Evolutionary conservation across 1,140 invertebrate genomes (phyloP), one percentile per base, ranked within the genome.

Genomic region (Drosophila bocqueti): DNA sequence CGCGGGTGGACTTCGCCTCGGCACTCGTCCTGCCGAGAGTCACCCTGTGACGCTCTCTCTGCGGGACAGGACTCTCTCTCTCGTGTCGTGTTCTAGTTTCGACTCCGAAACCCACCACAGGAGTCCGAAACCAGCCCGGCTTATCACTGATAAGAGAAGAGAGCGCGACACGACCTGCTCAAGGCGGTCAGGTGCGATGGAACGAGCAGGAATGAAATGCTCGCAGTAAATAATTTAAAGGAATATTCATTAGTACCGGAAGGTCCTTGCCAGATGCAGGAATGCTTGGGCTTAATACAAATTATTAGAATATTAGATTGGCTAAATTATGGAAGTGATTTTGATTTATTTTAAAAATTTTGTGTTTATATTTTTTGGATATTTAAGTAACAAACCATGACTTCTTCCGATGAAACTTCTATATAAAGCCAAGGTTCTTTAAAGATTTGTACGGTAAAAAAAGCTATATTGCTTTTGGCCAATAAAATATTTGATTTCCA

Each of bases 121-220:
- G 5, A 66, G 76, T 84, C 72, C 73, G 82, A 81, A 81, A 34
- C 4, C 2, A 52, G 54, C 36, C 6, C 46, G 46, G 61, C 79
- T 91, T 90, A 90, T 77, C 75, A 77, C 29, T 90, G 85, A 90
- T 90, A 90, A 90, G 85, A 80, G 76, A 52, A 65, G 49, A 52
- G 57, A 46, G 52, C 67, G n/a, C 31, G 11, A 10, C 75, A 46
- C 62, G 74, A 84, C 85, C 68, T 84, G 66, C 69, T 24, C 69
- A 76, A 46, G 46, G 34, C 52, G n/a, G 54, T 63, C 76, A 60
- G 40, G 50, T 46, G 42, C 18, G 15, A 38, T 62, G 43, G 7
- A 18, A 63, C 46, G 21, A 43, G 26, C 11, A 4, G 21, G 24
- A 73, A 34, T 24, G 52, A 16, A 67, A 16, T 34, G 15, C 13